These are phyloP conservation scores for Petroica traversi DNA, from an alignment of 2,113 vertebrate genomes.

Conservation along the genomic window DNA sequence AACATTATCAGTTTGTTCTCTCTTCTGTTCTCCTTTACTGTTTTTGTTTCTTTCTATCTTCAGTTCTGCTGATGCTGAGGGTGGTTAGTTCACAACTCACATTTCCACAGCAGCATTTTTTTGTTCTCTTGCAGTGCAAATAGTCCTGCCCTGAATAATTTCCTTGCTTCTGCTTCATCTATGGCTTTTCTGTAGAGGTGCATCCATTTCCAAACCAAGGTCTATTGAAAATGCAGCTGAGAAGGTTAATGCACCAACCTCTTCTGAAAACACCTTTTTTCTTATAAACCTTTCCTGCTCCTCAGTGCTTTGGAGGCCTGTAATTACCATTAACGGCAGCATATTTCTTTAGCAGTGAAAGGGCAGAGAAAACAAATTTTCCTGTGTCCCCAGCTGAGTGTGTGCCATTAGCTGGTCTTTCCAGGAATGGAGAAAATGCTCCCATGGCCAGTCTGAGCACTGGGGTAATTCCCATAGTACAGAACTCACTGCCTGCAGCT, in stretches of 20 bases:
- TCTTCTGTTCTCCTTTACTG: not conserved
- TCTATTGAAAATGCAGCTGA: not conserved
- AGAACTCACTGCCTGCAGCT: not conserved
- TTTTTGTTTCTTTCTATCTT: not conserved
- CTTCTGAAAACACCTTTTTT: not conserved
- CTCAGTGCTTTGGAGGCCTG: not conserved
- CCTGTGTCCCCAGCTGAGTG: not conserved
- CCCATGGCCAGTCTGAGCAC: not conserved
- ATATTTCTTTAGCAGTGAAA: not conserved
- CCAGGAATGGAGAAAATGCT: not conserved
- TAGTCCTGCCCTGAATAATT: not conserved
- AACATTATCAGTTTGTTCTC: not conserved
- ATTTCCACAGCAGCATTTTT: not conserved
- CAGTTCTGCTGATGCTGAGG: not conserved
- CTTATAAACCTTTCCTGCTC: not conserved
- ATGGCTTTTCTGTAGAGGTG: not conserved
- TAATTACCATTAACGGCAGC: not conserved
- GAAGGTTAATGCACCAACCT: not conserved
- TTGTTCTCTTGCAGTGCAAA: not conserved
- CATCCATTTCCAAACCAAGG: not conserved
- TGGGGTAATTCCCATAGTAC: not conserved
- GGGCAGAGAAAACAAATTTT: not conserved
- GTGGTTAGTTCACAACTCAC: not conserved
- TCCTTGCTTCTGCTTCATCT: not conserved
- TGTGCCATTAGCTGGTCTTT: not conserved